Percentiles rank a stretch among this genome's conserved stretches.
phyloP scores from a whole-genome alignment of 2,888 invertebrate genomes.

The Allygus modestus region DNA sequence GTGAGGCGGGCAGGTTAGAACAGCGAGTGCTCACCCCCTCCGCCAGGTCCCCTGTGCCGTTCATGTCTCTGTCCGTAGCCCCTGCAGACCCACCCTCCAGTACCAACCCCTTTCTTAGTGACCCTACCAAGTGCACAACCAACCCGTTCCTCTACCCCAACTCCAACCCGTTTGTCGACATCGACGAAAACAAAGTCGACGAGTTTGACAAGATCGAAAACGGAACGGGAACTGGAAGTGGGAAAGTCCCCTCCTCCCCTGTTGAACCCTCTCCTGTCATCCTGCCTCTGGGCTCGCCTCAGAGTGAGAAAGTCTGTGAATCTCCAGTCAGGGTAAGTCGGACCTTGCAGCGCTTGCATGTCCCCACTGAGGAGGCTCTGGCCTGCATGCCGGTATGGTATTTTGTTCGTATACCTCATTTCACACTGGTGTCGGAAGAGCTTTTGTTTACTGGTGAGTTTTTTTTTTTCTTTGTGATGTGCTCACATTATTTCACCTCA shows the following conservation, averaged over 20 bases:
- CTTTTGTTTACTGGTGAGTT: constrained; percentile 42
- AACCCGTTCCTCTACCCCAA: constrained; percentile 72
- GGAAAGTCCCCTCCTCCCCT: constrained; percentile 69
- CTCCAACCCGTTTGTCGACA: constrained; percentile 74
- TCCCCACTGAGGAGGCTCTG: not conserved
- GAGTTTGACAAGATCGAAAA: constrained; percentile 63
- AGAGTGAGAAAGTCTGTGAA: constrained; percentile 34
- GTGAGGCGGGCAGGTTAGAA: constrained; percentile 77
- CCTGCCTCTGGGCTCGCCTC: not conserved
- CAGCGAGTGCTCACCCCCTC: constrained; percentile 71
- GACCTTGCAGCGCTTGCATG: not conserved
- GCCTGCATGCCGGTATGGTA: constrained; percentile 48
- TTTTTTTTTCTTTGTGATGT: too few relatives aligned
- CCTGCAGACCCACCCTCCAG: constrained; percentile 71
- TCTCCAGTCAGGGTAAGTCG: constrained; percentile 38
- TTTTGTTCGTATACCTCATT: not conserved
- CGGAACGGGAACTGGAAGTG: constrained; percentile 72
- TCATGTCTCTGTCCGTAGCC: constrained; percentile 67
- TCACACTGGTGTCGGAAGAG: constrained; percentile 32
- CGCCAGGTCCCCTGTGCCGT: constrained; percentile 65
- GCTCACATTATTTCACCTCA: too few relatives aligned
- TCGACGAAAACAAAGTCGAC: constrained; percentile 64
- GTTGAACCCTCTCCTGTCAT: constrained; percentile 38
- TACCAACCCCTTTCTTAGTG: constrained; percentile 70
- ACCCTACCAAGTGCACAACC: constrained; percentile 63